Conservation (phyloP, 2,797 vertebrate genomes). For the Manis crassicaudata region DNA sequence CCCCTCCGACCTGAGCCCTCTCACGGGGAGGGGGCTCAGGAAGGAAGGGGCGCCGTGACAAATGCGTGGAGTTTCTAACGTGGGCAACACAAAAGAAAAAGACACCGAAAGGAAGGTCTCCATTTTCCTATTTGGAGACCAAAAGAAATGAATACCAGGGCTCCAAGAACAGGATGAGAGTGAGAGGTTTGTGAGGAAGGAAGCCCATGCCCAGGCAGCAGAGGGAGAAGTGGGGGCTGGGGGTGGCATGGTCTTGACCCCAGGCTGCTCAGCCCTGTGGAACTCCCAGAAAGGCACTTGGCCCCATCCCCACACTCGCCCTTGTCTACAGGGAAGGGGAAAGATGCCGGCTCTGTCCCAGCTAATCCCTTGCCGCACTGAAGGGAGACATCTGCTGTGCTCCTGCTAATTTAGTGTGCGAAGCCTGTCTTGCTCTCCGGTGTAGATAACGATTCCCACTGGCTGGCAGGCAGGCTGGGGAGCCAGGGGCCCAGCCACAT, state of each 20-base stretch:
- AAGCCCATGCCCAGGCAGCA: neutral
- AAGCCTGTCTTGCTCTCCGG: neutral
- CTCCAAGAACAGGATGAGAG: neutral
- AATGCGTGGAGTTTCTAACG: neutral
- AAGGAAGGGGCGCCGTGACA: too few species aligned
- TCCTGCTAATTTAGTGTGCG: constrained; percentile 71
- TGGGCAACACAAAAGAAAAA: neutral
- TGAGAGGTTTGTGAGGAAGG: neutral
- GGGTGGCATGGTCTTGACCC: neutral
- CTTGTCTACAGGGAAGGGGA: constrained; percentile 51
- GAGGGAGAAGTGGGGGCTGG: too few species aligned
- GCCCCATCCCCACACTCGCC: neutral
- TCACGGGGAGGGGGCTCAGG: neutral
- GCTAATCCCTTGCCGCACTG: constrained; percentile 71
- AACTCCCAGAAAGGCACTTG: neutral
- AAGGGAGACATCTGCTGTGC: constrained; percentile 78
- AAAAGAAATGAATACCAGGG: neutral
- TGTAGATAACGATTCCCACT: neutral
- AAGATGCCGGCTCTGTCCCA: constrained; percentile 29
- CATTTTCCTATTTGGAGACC: neutral
- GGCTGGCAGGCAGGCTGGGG: constrained; percentile 23
- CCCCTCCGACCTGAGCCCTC: neutral
- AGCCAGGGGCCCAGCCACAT: neutral
- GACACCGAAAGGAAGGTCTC: neutral
- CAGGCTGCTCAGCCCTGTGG: too few species aligned